Conservation (phyloP, 2,797 vertebrate species). For the Vespertilio murinus region DNA sequence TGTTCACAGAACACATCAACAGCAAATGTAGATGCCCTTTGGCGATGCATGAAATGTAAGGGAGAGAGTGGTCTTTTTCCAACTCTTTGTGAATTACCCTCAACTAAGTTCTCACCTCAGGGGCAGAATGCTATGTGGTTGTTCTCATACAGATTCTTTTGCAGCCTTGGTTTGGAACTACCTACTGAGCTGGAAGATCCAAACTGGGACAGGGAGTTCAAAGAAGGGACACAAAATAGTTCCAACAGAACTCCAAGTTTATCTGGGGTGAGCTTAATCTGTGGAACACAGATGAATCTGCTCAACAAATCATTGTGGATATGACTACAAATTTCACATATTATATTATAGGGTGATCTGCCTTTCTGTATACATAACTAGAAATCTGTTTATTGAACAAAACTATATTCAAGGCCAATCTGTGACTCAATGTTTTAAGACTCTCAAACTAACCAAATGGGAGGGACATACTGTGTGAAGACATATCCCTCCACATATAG, state of each 20-base stretch:
- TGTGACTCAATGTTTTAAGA: neutral
- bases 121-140: conserved; percentile 31
- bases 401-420: conserved; percentile 30
- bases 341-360: neutral
- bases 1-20: conserved; percentile 60
- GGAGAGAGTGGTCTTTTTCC: conserved; percentile 42
- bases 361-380: neutral
- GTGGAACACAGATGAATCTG: conserved; percentile 8
- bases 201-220: conserved; percentile 51
- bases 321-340: conserved; percentile 6
- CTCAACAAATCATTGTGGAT: neutral
- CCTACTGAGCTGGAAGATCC: conserved; percentile 33
- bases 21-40: conserved; percentile 61
- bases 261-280: neutral
- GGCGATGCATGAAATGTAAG: conserved; percentile 9
- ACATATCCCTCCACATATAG: neutral
- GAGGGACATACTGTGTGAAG: neutral
- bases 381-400: conserved; percentile 19
- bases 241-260: conserved; percentile 27
- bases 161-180: conserved; percentile 21
- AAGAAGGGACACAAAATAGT: neutral
- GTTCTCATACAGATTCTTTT: conserved; percentile 10
- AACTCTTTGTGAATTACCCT: conserved; percentile 50
- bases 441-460: neutral
- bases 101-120: conserved; percentile 52